Conservation (phyloP, 2,113 vertebrate genomes). For the Leptocoma aspasia region DNA sequence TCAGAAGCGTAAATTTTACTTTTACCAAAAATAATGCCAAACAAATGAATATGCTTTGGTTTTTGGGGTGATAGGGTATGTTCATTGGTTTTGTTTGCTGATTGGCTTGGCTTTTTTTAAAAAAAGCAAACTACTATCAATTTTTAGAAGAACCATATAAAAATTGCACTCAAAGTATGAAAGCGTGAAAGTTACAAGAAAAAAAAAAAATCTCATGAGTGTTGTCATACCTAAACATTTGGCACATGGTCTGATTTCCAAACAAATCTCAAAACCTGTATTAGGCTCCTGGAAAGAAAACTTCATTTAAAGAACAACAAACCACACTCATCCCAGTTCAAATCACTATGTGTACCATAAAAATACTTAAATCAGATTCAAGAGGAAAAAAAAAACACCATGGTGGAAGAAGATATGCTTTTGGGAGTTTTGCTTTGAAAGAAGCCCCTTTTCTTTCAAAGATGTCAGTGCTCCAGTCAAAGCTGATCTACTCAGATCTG, state of each 20-base stretch:
- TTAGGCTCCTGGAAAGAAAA: background rate
- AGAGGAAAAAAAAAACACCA: background rate
- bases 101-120: background rate
- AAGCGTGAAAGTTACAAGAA: background rate
- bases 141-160: background rate
- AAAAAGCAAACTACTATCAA: background rate
- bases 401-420: background rate
- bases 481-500: background rate
- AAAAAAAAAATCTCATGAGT: background rate
- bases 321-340: background rate
- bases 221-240: background rate
- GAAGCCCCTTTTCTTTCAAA: background rate
- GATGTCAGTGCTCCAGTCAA: background rate
- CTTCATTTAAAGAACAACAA: background rate
- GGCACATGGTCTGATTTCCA: background rate
- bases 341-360: background rate
- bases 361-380: background rate
- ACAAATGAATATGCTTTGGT: background rate
- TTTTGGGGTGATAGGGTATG: fast-evolving
- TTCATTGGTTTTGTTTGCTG: background rate
- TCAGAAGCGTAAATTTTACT: background rate
- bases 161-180: background rate
- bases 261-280: background rate
- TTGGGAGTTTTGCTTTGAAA: background rate
- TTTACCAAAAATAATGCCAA: background rate